Conservation (phyloP, 92 coral and sea anemone species). For the Micromussa lordhowensis region DNA sequence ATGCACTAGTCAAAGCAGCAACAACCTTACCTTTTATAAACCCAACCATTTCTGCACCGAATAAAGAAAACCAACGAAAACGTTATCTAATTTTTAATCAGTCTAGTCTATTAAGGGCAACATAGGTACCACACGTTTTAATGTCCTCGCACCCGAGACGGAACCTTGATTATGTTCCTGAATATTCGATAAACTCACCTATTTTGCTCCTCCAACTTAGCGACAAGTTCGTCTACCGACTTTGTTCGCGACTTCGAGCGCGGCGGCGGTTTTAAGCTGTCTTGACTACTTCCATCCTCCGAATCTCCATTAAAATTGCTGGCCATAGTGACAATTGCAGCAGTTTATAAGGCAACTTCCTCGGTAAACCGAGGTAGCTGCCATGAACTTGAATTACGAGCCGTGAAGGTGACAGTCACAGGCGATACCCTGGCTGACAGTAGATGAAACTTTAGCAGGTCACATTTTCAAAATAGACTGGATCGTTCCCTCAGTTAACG, state of each 20-base stretch:
- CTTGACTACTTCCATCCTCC: conserved; percentile 15
- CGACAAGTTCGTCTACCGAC: conserved; percentile 79
- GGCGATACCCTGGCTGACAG: not conserved
- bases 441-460: not conserved
- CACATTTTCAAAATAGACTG: not conserved
- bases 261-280: conserved; percentile 13
- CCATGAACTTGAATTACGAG: conserved; percentile 22
- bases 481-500: not conserved
- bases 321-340: conserved; percentile 25
- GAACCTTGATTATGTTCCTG: not conserved
- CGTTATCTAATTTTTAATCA: not conserved
- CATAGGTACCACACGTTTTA: not conserved
- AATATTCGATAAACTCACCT: conserved; percentile 47
- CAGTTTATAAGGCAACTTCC: not conserved
- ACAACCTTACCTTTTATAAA: no score
- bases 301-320: conserved; percentile 36
- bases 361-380: not conserved
- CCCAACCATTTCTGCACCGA: no score
- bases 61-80: not conserved
- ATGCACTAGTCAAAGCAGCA: not conserved
- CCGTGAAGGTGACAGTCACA: not conserved
- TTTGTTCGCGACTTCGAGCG: conserved; percentile 50
- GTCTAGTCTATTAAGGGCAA: not conserved
- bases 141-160: no score
- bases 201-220: conserved; percentile 81